Evolutionary conservation across 1,140 invertebrate genomes (phyloP), one percentile per base, ranked within the genome.

Genomic region (Magallana angulata): DNA sequence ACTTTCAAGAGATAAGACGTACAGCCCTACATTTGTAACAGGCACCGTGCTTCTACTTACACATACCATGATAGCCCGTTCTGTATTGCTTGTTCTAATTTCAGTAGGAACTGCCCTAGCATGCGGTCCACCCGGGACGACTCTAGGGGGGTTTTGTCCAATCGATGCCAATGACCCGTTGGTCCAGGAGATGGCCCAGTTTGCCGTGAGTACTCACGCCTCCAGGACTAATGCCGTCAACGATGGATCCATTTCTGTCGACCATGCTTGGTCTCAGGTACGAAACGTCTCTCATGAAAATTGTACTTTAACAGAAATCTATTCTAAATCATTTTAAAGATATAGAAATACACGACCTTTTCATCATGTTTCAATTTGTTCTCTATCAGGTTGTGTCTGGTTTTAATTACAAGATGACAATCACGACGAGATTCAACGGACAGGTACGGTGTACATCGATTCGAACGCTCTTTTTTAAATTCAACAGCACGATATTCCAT

Each of bases 221-320:
- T 8, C 24, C 18, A 76, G 14, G 24, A 36, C 7, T 4, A 36
- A 76, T 12, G 68, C 68, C 7, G 14, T 76, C 68, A 76, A 76
- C 24, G 24, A 24, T 30, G 68, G 68, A 24, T 8, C 68, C 5
- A 76, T 76, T 9, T 30, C 68, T 30, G 24, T 36, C 68, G 36
- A 30, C 36, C 68, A 76, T 30, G 68, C 68, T 30, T 76, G 24
- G 24, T 76, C 68, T 30, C 68, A 76, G 68, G 68, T 76, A 76
- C 8, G 8, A 12, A 5, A 76, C 11, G 6, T 68, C 8, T 18
- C 36, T 48, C 36, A 48, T 48, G 36, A 48, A 48, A 24, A 24
- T 24, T 24, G 24, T 24, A 24, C 18, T 24, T 24, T 24, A 48
- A 48, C 36, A 48, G 36, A 48, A 5, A 48, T 48, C 36, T 48